Evolutionary conservation across 2,113 vertebrate species (phyloP).

Genomic region (Myodes glareolus): DNA sequence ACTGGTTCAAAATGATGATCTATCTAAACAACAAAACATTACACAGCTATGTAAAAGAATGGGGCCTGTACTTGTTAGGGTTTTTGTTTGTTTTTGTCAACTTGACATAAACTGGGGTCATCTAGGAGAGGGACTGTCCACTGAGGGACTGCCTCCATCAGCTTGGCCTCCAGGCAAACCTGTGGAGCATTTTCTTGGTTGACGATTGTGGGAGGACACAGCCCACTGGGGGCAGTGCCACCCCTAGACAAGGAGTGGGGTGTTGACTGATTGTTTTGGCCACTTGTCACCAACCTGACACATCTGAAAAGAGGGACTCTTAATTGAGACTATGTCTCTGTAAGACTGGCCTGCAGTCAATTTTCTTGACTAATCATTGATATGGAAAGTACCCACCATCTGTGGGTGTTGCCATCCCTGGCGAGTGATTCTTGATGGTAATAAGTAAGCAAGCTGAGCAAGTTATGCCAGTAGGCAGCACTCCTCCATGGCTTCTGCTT

Average conservation of each 20-base stretch:
- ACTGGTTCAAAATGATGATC: background rate
- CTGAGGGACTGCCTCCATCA: background rate
- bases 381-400: background rate
- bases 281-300: background rate
- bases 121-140: background rate
- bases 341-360: background rate
- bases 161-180: background rate
- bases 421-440: background rate
- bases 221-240: background rate
- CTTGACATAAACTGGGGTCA: background rate
- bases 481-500: background rate
- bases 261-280: background rate
- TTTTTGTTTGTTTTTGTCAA: background rate
- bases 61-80: background rate
- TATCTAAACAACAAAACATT: background rate
- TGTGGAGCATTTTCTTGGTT: background rate
- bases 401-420: background rate
- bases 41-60: background rate
- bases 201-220: background rate
- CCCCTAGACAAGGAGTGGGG: background rate
- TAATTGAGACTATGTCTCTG: background rate
- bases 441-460: background rate
- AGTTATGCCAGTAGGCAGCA: background rate
- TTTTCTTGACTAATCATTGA: background rate
- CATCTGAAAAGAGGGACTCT: background rate